Conservation (phyloP, 2,113 vertebrate genomes). For the Apodemus sylvaticus region DNA sequence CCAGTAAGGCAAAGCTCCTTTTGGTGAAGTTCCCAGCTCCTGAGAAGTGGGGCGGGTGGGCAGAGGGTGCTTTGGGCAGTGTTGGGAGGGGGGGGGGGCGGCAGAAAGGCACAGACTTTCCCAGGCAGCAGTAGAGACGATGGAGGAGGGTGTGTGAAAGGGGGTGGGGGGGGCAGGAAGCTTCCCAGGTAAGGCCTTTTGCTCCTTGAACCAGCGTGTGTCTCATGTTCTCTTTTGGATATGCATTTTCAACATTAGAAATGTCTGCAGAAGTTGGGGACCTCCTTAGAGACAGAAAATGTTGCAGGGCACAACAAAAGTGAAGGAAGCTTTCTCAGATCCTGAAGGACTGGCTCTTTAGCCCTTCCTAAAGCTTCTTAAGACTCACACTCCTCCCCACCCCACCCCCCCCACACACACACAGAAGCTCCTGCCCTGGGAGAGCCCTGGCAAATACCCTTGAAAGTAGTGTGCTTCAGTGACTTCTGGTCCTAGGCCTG, state of each 20-base stretch:
- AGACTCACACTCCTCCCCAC: neutral
- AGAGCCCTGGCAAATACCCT: constrained; percentile 31
- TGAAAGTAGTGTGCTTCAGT: constrained; percentile 11
- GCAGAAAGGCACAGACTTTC: constrained; percentile 81
- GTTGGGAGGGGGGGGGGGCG: too few species aligned
- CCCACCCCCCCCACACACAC: too few species aligned
- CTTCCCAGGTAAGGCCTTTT: neutral
- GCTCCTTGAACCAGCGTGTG: constrained; percentile 7
- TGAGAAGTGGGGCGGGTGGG: constrained; percentile 75
- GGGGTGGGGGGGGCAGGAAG: neutral
- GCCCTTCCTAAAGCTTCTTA: neutral
- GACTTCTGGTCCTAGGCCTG: constrained; percentile 2
- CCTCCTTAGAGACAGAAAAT: neutral
- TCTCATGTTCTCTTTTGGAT: neutral
- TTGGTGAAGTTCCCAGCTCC: constrained; percentile 73
- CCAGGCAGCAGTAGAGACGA: constrained; percentile 49
- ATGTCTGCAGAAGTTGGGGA: neutral
- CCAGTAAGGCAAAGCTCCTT: constrained; percentile 75
- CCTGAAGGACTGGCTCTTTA: neutral
- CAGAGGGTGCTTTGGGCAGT: constrained; percentile 82
- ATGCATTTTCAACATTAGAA: constrained; percentile 9
- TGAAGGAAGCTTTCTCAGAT: neutral
- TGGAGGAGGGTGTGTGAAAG: neutral
- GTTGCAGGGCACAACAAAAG: neutral
- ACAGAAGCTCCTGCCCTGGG: neutral